phyloP scores from a whole-genome alignment of 2,888 invertebrate species.

The Choristoneura rosaceana region DNA sequence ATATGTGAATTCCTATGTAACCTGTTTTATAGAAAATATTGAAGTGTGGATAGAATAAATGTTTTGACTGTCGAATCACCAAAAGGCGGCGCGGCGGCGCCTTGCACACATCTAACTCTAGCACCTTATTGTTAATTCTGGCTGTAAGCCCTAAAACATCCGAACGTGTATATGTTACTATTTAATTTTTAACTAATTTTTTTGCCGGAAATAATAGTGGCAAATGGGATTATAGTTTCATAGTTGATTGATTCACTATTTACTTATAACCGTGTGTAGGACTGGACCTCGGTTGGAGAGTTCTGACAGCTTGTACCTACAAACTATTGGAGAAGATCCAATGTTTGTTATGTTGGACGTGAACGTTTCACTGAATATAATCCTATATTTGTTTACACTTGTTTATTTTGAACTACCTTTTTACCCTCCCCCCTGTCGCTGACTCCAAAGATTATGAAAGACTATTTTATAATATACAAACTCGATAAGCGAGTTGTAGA shows the following conservation, averaged over 20 bases:
- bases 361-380: slow-evolving; percentile 84
- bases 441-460: not conserved
- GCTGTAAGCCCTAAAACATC: slow-evolving; percentile 62
- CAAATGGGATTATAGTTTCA: slow-evolving; percentile 79
- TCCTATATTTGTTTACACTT: slow-evolving; percentile 84
- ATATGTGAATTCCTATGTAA: slow-evolving; percentile 46
- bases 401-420: slow-evolving; percentile 67
- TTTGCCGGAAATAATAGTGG: slow-evolving; percentile 68
- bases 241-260: slow-evolving; percentile 59
- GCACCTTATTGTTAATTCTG: slow-evolving; percentile 66
- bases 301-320: slow-evolving; percentile 63
- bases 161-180: slow-evolving; percentile 64
- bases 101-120: slow-evolving; percentile 62
- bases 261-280: slow-evolving; percentile 53
- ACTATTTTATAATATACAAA: too few species aligned
- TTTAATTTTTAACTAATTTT: slow-evolving; percentile 56
- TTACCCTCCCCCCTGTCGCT: not conserved
- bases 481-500: too few species aligned
- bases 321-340: slow-evolving; percentile 67
- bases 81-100: slow-evolving; percentile 55
- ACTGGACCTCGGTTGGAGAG: slow-evolving; percentile 53
- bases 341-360: slow-evolving; percentile 78
- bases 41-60: slow-evolving; percentile 56
- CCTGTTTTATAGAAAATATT: slow-evolving; percentile 55
- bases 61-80: slow-evolving; percentile 78